These are phyloP conservation scores for Sebastes minor DNA, from an alignment of 2,797 vertebrate genomes.

Conservation along the genomic window DNA sequence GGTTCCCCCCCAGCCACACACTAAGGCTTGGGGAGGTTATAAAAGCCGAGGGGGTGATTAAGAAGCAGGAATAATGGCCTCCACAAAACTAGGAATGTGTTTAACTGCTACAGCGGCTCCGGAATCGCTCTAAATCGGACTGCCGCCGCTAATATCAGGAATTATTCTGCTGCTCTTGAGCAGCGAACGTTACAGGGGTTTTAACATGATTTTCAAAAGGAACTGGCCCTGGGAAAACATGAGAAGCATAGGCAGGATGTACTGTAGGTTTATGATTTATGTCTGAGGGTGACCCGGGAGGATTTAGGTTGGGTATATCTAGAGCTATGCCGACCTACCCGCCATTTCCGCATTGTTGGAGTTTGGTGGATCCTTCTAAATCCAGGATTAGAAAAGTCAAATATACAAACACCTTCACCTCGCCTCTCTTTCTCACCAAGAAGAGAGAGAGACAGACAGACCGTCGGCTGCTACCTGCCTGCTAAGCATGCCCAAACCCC, in stretches of 20 bases:
- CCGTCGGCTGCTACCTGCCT: slow-evolving; percentile 49
- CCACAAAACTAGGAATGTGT: slow-evolving; percentile 85
- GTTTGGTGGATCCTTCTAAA: slow-evolving; percentile 71
- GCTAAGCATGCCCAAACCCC: slow-evolving; percentile 69
- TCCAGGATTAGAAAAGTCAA: slow-evolving; percentile 82
- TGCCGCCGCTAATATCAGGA: slow-evolving; percentile 69
- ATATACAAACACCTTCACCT: slow-evolving; percentile 73
- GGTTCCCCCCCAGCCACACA: slow-evolving; percentile 78
- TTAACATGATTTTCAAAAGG: slow-evolving; percentile 48
- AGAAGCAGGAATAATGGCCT: slow-evolving; percentile 85
- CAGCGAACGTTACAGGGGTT: slow-evolving; percentile 33
- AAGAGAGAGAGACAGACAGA: slow-evolving; percentile 33
- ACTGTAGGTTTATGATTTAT: slow-evolving; percentile 66
- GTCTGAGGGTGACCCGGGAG: slow-evolving; percentile 61
- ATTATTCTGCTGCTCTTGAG: slow-evolving; percentile 60
- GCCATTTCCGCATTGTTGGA: slow-evolving; percentile 73
- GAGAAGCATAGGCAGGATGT: slow-evolving; percentile 54
- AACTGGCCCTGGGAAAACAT: slow-evolving; percentile 45
- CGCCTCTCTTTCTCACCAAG: slow-evolving; percentile 44
- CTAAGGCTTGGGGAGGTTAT: slow-evolving; percentile 80
- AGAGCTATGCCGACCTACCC: slow-evolving; percentile 66
- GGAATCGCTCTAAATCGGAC: slow-evolving; percentile 69
- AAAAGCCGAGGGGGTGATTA: slow-evolving; percentile 85
- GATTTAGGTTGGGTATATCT: slow-evolving; percentile 56
- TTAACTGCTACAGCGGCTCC: slow-evolving; percentile 76